A percentile compares a stretch with the other conserved stretches of the same genome.
Evolutionary conservation across 2,113 vertebrate species (phyloP).

Genomic region (Hydrochoerus hydrochaeris): DNA sequence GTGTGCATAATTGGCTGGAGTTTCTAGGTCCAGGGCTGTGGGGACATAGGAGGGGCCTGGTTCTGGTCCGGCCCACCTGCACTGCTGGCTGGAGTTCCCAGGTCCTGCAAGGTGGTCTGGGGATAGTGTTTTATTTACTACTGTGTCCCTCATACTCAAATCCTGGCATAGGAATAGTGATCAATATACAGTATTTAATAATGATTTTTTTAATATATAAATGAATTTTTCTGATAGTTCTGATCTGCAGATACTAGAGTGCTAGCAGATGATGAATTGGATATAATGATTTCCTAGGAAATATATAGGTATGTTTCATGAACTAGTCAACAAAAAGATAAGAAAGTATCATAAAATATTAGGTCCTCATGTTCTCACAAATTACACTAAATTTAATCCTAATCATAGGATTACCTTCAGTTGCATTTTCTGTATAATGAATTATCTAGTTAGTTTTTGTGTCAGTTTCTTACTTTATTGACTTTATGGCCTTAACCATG

Average conservation of each 20-base stretch:
- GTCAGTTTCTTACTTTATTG: background rate
- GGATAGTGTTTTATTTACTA: background rate
- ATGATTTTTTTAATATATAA: background rate
- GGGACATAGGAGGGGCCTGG: too few species aligned
- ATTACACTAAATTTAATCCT: background rate
- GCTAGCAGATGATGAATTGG: background rate
- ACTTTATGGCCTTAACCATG: background rate
- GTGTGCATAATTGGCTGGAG: too few species aligned
- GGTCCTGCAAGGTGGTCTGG: too few species aligned
- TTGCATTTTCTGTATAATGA: background rate
- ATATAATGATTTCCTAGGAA: background rate
- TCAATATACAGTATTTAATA: background rate
- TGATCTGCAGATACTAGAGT: background rate
- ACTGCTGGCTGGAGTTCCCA: too few species aligned
- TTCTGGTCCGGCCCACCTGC: too few species aligned
- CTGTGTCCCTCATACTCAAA: background rate
- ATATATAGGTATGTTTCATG: background rate
- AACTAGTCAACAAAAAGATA: background rate
- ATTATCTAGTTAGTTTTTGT: background rate
- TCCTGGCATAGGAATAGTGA: background rate
- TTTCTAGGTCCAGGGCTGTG: too few species aligned
- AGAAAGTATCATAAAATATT: background rate
- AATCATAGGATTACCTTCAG: background rate
- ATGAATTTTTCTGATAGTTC: background rate
- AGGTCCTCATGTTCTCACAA: background rate